Conservation (phyloP, 2,113 vertebrate genomes). For the Silurus glanis region DNA sequence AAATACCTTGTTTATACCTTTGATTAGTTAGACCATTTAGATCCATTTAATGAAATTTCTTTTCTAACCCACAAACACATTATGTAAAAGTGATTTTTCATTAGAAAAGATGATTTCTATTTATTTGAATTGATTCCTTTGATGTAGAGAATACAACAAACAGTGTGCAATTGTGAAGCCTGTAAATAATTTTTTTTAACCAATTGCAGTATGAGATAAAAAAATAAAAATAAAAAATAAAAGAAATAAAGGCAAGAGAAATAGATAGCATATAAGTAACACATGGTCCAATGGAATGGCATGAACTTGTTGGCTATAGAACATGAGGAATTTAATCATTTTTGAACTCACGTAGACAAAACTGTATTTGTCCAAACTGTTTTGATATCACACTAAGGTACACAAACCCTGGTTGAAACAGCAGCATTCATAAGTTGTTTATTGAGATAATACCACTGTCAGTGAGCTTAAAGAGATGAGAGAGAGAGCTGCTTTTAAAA, state of each 20-base stretch:
- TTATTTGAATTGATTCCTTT: background rate
- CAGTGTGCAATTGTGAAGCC: background rate
- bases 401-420: background rate
- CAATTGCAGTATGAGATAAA: background rate
- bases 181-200: constrained; percentile 1
- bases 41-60: background rate
- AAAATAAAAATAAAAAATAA: too few species aligned
- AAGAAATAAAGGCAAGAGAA: background rate
- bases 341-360: background rate
- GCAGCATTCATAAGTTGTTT: background rate
- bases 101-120: background rate
- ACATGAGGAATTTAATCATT: background rate
- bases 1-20: background rate
- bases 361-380: background rate
- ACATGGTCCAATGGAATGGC: background rate
- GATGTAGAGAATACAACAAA: background rate
- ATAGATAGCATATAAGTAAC: background rate
- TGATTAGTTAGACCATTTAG: background rate
- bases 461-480: background rate
- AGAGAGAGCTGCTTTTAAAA: background rate
- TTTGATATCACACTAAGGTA: background rate
- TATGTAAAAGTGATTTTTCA: background rate
- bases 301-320: background rate
- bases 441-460: background rate
- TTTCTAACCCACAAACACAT: background rate